These are phyloP conservation scores for Lithodes maja DNA, from an alignment of 2,888 invertebrate genomes.

Conservation along the genomic window DNA sequence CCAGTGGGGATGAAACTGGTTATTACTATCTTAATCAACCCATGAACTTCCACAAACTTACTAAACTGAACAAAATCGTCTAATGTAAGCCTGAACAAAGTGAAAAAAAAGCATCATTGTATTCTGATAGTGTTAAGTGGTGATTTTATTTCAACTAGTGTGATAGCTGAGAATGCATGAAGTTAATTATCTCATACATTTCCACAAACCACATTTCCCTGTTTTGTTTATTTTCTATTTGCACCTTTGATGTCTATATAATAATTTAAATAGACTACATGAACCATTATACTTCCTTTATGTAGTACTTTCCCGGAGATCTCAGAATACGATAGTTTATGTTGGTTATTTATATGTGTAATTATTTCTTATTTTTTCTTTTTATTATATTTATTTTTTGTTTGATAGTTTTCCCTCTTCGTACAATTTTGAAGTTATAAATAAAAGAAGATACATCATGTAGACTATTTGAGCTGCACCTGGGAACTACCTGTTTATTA, in stretches of 20 bases:
- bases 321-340: conserved; percentile 61
- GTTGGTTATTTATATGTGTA: conserved; percentile 45
- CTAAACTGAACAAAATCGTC: too few species aligned
- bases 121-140: conserved; percentile 28
- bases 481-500: not conserved
- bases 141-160: conserved; percentile 49
- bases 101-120: too few species aligned
- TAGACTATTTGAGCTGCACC: too few species aligned
- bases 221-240: conserved; percentile 51
- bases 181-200: conserved; percentile 49
- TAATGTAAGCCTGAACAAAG: too few species aligned
- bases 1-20: too few species aligned
- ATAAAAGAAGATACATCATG: too few species aligned
- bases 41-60: too few species aligned
- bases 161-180: conserved; percentile 58
- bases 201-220: conserved; percentile 50
- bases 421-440: too few species aligned
- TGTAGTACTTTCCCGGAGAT: conserved; percentile 59
- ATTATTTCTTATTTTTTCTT: too few species aligned
- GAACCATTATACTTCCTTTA: conserved; percentile 35
- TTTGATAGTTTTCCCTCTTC: too few species aligned
- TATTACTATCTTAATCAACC: too few species aligned
- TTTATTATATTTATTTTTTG: too few species aligned
- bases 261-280: not conserved
- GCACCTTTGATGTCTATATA: conserved; percentile 46